Base-by-base conservation (phyloP, 2,888 invertebrate species). In the Oxytorus armatus region DNA sequence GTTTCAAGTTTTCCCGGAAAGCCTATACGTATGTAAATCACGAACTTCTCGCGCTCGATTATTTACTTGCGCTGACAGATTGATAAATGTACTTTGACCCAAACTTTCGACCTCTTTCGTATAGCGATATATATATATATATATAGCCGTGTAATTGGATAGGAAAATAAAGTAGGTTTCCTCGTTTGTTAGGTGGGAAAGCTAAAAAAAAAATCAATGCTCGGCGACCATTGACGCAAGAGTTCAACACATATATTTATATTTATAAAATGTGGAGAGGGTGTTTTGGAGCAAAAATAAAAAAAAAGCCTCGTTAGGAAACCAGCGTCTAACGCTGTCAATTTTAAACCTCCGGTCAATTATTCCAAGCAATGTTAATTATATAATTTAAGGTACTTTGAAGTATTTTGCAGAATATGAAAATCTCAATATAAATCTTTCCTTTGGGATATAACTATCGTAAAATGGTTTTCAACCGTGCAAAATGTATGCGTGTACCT, bases 41-140 rank as follows among this genome's bases (percentile, higher is more conserved):
- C 68, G 29, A 59, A 76, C 61, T 69, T 61, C 16, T 36, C 59
- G 55, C n/a, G 59, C 68, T 61, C 44, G 69, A 63, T 77, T 70
- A 70, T 55, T 47, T 57, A 47, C 53, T 29, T 70, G 53, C n/a
- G 44, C 18, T 44, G 33, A 47, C 21, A 36, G 14, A 63, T 70
- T 55, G 63, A 77, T 63, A 61, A 53, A 70, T 36, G 47, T 69
- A 69, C 69, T 69, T 55, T 69, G n/a, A n/a, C 53, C 39, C 68
- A 68, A 68, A 68, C 57, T 70, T 70, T 44, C 70, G 39, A 51
- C 53, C 25, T 63, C 18, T 55, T 16, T 29, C 53, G 36, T n/a
- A n/a, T n/a, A 61, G 23, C 53, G 42, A 42, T 42, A 16, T 33
- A 36, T 57, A 11, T 14, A 23, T 29, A 29, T 29, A 29, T 3